phyloP scores from a whole-genome alignment of 2,888 invertebrate genomes.

The Leucophenga montana region DNA sequence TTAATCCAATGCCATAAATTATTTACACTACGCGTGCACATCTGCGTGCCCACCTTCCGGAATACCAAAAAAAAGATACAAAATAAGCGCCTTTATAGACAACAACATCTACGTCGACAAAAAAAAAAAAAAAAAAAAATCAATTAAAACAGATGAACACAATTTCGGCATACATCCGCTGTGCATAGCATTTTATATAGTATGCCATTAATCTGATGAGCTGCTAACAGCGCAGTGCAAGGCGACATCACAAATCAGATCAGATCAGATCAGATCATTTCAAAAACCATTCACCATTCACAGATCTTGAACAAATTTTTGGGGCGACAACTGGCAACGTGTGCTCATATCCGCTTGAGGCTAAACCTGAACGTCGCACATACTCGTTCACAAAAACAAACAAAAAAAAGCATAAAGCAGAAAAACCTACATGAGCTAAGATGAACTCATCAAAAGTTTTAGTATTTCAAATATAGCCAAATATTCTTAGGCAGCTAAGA shows the following conservation, averaged over 20 bases:
- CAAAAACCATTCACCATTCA: not conserved
- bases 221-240: conserved; percentile 10
- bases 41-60: conserved; percentile 22
- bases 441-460: conserved; percentile 41
- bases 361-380: no score
- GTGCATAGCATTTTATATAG: conserved; percentile 8
- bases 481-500: no score
- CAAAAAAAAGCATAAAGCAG: no score
- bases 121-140: conserved; percentile 19
- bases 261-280: not conserved
- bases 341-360: no score
- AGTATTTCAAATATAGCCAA: conserved; percentile 28
- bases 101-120: conserved; percentile 17
- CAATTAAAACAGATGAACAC: conserved; percentile 22
- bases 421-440: conserved; percentile 16
- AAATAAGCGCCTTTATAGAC: conserved; percentile 4
- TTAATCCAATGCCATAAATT: no score
- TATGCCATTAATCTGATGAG: conserved; percentile 31
- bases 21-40: not conserved
- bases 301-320: conserved; percentile 8
- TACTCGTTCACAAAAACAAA: no score
- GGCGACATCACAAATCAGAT: not conserved
- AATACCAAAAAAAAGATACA: not conserved
- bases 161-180: conserved; percentile 28
- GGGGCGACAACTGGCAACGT: no score